phyloP scores from a whole-genome alignment of 2,797 vertebrate species.

The Sebastes hubbsi region DNA sequence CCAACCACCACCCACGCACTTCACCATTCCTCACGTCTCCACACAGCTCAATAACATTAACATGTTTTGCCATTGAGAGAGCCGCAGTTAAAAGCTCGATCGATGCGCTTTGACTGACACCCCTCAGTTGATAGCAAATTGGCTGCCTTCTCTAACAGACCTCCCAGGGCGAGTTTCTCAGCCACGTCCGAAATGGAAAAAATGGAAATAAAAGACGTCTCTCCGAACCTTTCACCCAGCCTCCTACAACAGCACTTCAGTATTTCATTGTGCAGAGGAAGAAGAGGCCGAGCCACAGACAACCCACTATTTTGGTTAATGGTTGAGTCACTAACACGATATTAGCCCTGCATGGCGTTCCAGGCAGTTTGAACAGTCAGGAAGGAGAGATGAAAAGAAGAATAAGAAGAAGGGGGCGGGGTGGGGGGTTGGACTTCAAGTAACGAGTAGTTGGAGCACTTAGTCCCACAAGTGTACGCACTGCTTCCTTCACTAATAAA shows the following conservation, averaged over 20 bases:
- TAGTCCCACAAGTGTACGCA: constrained; percentile 36
- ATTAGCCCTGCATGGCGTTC: constrained; percentile 63
- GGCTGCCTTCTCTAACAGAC: constrained; percentile 53
- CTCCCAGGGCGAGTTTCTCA: constrained; percentile 60
- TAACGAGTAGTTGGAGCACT: constrained; percentile 24
- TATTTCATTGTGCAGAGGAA: constrained; percentile 43
- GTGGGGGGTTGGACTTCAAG: constrained; percentile 12
- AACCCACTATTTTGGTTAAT: constrained; percentile 72
- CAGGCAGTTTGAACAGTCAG: constrained; percentile 59
- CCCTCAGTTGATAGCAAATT: constrained; percentile 74
- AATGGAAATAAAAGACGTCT: constrained; percentile 46
- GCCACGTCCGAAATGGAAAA: constrained; percentile 36
- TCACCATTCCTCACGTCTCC: constrained; percentile 50
- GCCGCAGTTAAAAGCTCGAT: constrained; percentile 69
- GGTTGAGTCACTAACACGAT: constrained; percentile 76
- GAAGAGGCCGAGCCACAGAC: constrained; percentile 37
- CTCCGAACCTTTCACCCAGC: constrained; percentile 33
- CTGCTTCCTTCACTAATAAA: constrained; percentile 42
- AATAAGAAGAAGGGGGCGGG: background rate
- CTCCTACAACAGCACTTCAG: constrained; percentile 54
- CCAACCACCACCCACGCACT: constrained; percentile 46
- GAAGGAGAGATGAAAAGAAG: constrained; percentile 51
- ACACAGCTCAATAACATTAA: constrained; percentile 76
- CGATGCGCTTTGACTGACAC: constrained; percentile 76
- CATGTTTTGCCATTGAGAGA: constrained; percentile 70